Evolutionary conservation across 1,140 invertebrate species (phyloP).

Genomic region (Batillaria attramentaria): DNA sequence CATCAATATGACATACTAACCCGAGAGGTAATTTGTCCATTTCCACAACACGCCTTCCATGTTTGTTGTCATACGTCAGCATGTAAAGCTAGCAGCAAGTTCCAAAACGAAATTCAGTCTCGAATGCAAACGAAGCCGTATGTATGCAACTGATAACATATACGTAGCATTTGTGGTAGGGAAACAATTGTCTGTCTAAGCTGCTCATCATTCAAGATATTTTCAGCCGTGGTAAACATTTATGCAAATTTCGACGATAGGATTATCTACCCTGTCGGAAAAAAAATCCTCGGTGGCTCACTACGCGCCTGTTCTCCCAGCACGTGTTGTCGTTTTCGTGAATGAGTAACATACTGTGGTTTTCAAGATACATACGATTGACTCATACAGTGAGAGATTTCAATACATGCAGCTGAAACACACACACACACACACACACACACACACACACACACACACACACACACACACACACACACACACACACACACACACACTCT

Average conservation of each 20-base stretch:
- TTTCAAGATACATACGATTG: not conserved
- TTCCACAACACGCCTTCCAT: slow-evolving; percentile 86
- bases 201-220: not conserved
- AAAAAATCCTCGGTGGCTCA: no score
- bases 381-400: not conserved
- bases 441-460: not conserved
- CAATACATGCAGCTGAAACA: not conserved
- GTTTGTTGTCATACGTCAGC: slow-evolving; percentile 56
- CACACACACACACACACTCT: not conserved
- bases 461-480: slow-evolving; percentile 2
- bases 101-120: not conserved
- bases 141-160: not conserved
- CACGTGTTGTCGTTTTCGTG: no score
- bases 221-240: not conserved
- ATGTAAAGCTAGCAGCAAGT: slow-evolving; percentile 31
- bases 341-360: not conserved
- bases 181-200: not conserved
- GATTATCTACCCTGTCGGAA: no score
- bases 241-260: no score
- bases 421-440: slow-evolving; percentile 1
- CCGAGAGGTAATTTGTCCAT: slow-evolving; percentile 89
- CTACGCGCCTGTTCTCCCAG: no score
- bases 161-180: not conserved
- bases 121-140: not conserved
- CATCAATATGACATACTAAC: slow-evolving; percentile 67